Evolutionary conservation across 2,113 vertebrate genomes (phyloP), one percentile per base, ranked within the genome.

Genomic region (Trochalopteron elliotii): DNA sequence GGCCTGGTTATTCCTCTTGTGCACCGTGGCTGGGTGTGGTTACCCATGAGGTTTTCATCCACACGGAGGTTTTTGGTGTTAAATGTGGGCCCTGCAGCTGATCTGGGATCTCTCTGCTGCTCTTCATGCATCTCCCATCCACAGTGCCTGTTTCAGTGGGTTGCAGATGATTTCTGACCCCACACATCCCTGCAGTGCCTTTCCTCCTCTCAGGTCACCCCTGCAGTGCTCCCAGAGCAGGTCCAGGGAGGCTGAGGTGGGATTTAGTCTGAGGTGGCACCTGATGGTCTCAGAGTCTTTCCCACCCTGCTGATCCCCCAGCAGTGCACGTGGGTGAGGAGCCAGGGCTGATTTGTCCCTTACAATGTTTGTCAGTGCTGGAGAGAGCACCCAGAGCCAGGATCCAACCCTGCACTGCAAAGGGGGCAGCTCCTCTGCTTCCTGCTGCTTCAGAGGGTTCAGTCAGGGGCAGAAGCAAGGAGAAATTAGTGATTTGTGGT

Each of bases 101-200:
- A 0, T 2, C 27, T 27, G 42, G 39, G 64, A 0, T 17, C 7
- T 17, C 1, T 27, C 57, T 44, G 25, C 47, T 35, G 0, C 22
- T 25, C 57, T 3, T 21, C 20, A 0, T 0, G 0, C 40, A 1
- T 14, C 59, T 4, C 30, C 3, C 8, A 3, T 8, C 35, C 28
- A 1, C 5, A 5, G 0, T 14, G 14, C 7, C 1, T 2, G 0
- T 27, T 37, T 1, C 57, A 2, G 1, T 19, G 25, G 0, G 0
- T 0, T 19, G 60, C 22, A 3, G 45, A 1, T 17, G n/a, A 4
- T 25, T 39, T 25, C 49, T n/a, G 18, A n/a, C 7, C 4, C 31
- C 37, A 2, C 30, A 4, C 4, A 0, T 10, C 33, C 28, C 52
- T 45, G 69, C 31, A 0, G 3, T 61, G 64, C 52, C 45, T 49